Base-by-base conservation (phyloP, 2,888 invertebrate genomes). In the Caenorhabditis doughertyi region DNA sequence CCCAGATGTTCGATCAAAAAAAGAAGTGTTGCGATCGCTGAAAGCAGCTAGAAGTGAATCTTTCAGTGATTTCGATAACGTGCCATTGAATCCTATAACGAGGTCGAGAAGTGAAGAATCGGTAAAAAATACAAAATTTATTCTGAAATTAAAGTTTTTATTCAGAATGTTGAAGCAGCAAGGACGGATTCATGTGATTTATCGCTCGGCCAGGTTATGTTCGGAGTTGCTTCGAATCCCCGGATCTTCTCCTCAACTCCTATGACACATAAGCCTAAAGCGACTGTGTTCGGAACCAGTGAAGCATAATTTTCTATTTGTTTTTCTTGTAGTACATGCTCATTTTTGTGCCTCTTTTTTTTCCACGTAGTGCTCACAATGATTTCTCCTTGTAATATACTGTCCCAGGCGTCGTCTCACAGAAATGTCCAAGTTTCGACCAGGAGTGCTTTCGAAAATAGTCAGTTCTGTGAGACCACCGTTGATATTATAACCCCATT, bases 151-250 rank as follows among this genome's bases (percentile, higher is more conserved):
- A 42, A 13, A 9, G 4, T 51, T 18, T 25, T 47, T 13, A 18
- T 27, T 44, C 56, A 64, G 55, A 44, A 32, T 16, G 7, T 65
- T 16, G 76, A 76, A 53, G 32, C 32, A 27, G 47, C 60, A 23
- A 58, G 51, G 21, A 60, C 76, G 4, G 64, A 65, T 56, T 49
- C 65, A n/a, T 49, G 67, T 18, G 79, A 79, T 21, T 18, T 79
- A 5, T 71, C 79, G 2, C 62, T 79, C 13, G 79, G 79, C 2
- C 70, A 79, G 23, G 56, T 64, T 27, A 79, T 79, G 79, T 79
- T 79, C 49, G 79, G 79, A 44, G 27, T 79, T 27, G 51, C 76
- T 5, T 8, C 56, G n/a, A 68, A 60, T 39, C 39, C 65, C 2
- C 25, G 67, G 23, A 68, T 76, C 27, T 65, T 39, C 56, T 60